Conservation (phyloP, 2,113 vertebrate species). For the Solea senegalensis region DNA sequence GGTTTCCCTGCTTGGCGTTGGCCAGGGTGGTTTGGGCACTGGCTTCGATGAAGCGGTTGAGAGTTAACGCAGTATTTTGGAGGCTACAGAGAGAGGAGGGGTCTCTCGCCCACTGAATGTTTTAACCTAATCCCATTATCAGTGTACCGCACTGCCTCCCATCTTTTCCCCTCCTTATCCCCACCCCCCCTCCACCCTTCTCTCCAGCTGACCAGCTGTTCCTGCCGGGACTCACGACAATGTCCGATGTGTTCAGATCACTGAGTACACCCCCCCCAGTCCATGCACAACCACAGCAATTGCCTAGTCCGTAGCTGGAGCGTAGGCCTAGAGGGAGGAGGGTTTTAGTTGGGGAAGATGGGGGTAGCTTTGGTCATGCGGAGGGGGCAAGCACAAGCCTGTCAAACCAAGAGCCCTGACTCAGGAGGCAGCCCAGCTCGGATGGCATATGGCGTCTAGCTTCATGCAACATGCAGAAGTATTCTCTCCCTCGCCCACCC, state of each 20-base stretch:
- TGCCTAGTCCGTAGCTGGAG: constrained; percentile 57
- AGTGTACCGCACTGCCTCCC: constrained; percentile 85
- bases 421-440: constrained; percentile 90
- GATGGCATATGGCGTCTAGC: constrained; percentile 99
- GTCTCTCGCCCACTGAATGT: constrained; percentile 76
- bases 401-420: constrained; percentile 88
- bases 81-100: constrained; percentile 57
- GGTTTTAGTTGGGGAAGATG: constrained; percentile 81
- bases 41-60: constrained; percentile 62
- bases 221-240: constrained; percentile 91
- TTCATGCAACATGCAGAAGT: constrained; percentile 99
- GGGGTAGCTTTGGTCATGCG: constrained; percentile 63
- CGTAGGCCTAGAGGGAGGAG: constrained; percentile 57
- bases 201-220: constrained; percentile 98
- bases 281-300: constrained; percentile 66
- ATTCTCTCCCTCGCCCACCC: constrained; percentile 81
- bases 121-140: constrained; percentile 91
- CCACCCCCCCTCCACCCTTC: constrained; percentile 78
- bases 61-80: constrained; percentile 65
- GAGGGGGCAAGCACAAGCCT: constrained; percentile 91
- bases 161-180: constrained; percentile 81
- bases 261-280: constrained; percentile 82
- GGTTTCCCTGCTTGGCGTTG: constrained; percentile 34
- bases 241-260: constrained; percentile 93
- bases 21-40: constrained; percentile 42